Evolutionary conservation across 1,140 invertebrate species (phyloP), one percentile per base, ranked within the genome.

Genomic region (Araneus ventricosus): DNA sequence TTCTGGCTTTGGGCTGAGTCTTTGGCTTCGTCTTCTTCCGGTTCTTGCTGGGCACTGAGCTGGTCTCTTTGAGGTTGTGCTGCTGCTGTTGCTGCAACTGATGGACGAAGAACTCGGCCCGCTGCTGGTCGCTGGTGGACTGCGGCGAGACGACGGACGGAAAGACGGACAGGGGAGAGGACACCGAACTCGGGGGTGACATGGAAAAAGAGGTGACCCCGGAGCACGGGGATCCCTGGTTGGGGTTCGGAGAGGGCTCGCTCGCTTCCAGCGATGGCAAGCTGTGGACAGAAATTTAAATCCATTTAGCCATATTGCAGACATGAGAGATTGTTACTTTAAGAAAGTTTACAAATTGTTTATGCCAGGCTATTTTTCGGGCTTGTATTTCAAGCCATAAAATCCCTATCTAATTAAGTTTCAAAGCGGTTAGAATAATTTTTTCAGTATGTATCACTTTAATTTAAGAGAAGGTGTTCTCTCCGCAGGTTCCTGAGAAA

Each of bases 21-120:
- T 98, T 97, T 82, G 97, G 97, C 95, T 98, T 98, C 45, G 97
- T 97, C 95, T 99, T 99, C 95, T 99, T 99, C 75, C 97, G 96
- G 94, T 97, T 98, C 95, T 98, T 98, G 59, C 24, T 88, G 87
- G 34, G 37, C 30, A 94, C 94, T 94, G 91, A 96, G 85, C 96
- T 86, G 57, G 87, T 17, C 27, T 80, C 70, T 14, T 90, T 90
- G 4, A 79, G n/a, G 20, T 14, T 27, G 37, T 88, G 61, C 6
- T 88, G 86, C 14, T 61, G 86, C 17, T 85, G 90, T 41, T 84
- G 82, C 24, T 86, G 93, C 75, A 70, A 93, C n/a, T 52, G 82
- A 75, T 93, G 93, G 27, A 90, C 88, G 37, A 90, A 61, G 37
- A 67, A 93, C n/a, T 90, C 94, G 20, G 88, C 87, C 5, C 85